Conservation (phyloP, 2,797 vertebrate genomes). For the Carduelis carduelis region DNA sequence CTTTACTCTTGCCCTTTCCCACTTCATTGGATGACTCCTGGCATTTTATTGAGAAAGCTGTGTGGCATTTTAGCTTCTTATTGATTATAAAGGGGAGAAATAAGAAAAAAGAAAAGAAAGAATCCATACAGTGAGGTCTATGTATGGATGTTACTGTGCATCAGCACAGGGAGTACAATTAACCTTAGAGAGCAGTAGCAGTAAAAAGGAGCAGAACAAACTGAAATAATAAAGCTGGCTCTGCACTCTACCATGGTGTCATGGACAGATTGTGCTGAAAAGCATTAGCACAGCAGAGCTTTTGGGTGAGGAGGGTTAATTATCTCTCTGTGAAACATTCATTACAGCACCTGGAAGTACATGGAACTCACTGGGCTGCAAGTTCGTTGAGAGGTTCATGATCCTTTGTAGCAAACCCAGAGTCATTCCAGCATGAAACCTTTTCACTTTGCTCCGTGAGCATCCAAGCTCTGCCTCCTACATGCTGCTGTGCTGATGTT, state of each 20-base stretch:
- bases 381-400: slow-evolving; percentile 25
- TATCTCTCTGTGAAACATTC: slow-evolving; percentile 55
- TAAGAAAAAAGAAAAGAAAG: background rate
- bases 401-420: slow-evolving; percentile 31
- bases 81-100: background rate
- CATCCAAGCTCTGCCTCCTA: background rate
- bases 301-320: slow-evolving; percentile 49
- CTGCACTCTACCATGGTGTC: background rate
- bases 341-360: slow-evolving; percentile 50
- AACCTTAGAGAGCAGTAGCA: slow-evolving; percentile 47
- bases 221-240: slow-evolving; percentile 56
- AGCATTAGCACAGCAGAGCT: background rate
- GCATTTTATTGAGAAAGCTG: slow-evolving; percentile 25
- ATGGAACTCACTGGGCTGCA: background rate
- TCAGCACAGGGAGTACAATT: slow-evolving; percentile 52
- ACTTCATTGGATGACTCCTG: background rate
- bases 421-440: slow-evolving; percentile 9
- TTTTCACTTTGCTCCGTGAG: background rate
- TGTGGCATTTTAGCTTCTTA: slow-evolving; percentile 10
- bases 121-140: slow-evolving; percentile 7
- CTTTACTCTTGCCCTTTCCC: background rate
- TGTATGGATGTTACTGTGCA: slow-evolving; percentile 33
- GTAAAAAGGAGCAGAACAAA: slow-evolving; percentile 36
- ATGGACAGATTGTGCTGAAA: slow-evolving; percentile 39
- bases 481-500: background rate